These are phyloP conservation scores for Enteromius unitaeniatus DNA, from an alignment of 2,797 vertebrate genomes.

Conservation along the genomic window DNA sequence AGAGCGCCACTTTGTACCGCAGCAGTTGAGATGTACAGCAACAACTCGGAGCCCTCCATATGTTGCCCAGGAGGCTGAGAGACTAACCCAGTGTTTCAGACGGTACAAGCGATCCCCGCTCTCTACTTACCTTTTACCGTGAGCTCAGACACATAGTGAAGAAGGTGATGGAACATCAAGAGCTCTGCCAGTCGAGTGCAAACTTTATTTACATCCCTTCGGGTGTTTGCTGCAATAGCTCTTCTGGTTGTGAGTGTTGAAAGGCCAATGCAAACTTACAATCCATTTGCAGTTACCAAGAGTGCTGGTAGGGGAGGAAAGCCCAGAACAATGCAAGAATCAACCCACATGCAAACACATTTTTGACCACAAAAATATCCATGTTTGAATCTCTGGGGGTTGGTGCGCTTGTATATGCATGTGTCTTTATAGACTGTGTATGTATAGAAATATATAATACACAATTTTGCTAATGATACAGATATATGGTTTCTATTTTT, in stretches of 20 bases:
- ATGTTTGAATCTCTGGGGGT: background rate
- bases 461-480: background rate
- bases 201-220: slow-evolving; percentile 64
- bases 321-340: background rate
- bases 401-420: too few relatives aligned
- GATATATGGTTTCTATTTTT: background rate
- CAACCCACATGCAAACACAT: background rate
- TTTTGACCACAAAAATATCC: background rate
- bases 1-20: slow-evolving; percentile 75
- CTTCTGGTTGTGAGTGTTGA: slow-evolving; percentile 11
- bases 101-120: background rate
- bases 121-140: background rate
- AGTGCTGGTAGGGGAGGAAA: background rate
- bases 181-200: slow-evolving; percentile 46
- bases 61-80: slow-evolving; percentile 80
- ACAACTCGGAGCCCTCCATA: slow-evolving; percentile 81
- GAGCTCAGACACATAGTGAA: slow-evolving; percentile 24
- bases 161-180: slow-evolving; percentile 33
- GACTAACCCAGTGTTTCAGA: slow-evolving; percentile 52
- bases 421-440: background rate
- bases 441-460: background rate
- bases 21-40: slow-evolving; percentile 77
- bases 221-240: slow-evolving; percentile 21
- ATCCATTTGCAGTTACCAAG: background rate
- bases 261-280: slow-evolving; percentile 22